Evolutionary conservation across 2,888 invertebrate genomes (phyloP), one percentile per base, ranked within the genome.

Genomic region (Lumbricus terrestris): DNA sequence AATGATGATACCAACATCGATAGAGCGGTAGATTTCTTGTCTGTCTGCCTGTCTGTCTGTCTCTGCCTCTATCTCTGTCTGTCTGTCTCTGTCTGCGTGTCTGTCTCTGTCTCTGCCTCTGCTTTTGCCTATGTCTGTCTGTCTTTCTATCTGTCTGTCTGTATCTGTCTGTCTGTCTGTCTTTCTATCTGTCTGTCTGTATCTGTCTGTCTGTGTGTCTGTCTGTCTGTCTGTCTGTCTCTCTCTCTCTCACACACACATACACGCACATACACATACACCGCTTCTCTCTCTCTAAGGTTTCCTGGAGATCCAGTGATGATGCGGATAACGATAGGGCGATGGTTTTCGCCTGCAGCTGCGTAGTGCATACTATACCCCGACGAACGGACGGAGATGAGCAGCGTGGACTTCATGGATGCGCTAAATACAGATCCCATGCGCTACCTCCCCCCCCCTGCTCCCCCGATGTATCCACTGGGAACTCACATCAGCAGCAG

Each of bases 371-470:
- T 69, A n/a, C n/a, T 29, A 69, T 5, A 23, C 23, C 20, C 23
- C 3, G 15, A 54, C 54, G 13, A 18, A 47, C 47, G 4, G 11
- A 69, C n/a, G 29, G 54, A n/a, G 69, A 69, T 29, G 69, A 69
- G 69, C 1, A 8, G 69, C 6, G n/a, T n/a, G 54, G 54, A 54
- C 54, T 54, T 13, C 42, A 42, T 42, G 69, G 69, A 69, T 69
- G 69, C 69, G 69, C 69, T 69, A 69, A 69, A 69, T 69, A 69
- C 69, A 69, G 69, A 69, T n/a, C 69, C n/a, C n/a, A n/a, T n/a
- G n/a, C n/a, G n/a, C n/a, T n/a, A n/a, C n/a, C n/a, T n/a, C n/a
- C n/a, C n/a, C n/a, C n/a, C n/a, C n/a, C 8, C 18, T 16, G 0
- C 69, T 69, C 29, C 69, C 13, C 47, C 69, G n/a, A 69, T 69